phyloP scores from a whole-genome alignment of 2,113 vertebrate genomes.

The Tragelaphus buxtoni region DNA sequence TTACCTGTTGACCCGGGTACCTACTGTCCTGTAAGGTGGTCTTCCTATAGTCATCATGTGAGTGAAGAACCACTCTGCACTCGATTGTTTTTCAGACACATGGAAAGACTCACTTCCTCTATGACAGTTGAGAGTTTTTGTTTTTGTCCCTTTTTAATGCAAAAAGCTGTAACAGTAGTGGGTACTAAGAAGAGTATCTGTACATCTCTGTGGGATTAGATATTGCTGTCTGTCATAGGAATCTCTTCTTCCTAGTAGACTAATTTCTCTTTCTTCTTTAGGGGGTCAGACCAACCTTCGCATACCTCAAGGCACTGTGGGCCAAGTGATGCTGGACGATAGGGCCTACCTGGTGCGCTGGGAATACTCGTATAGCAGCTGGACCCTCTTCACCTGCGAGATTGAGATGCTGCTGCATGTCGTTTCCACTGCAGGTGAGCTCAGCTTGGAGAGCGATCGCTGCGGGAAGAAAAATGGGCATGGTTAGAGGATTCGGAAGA shows the following conservation, averaged over 20 bases:
- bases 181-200: neutral
- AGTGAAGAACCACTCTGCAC: neutral
- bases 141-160: neutral
- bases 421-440: constrained; percentile 95
- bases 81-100: neutral
- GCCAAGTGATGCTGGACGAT: constrained; percentile 90
- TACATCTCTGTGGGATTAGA: neutral
- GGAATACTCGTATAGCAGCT: constrained; percentile 96
- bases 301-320: constrained; percentile 93
- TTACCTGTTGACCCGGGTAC: no score
- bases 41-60: neutral
- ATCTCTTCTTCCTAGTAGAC: neutral
- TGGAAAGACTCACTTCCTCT: neutral
- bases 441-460: neutral
- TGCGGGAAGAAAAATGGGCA: neutral
- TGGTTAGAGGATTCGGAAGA: neutral
- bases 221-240: neutral
- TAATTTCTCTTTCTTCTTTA: constrained; percentile 42
- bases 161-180: neutral
- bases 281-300: constrained; percentile 94
- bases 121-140: neutral
- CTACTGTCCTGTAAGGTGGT: accelerated
- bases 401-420: constrained; percentile 98
- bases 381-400: constrained; percentile 98
- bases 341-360: constrained; percentile 92